phyloP scores from a whole-genome alignment of 2,888 invertebrate genomes.

The Subacronicta megacephala region DNA sequence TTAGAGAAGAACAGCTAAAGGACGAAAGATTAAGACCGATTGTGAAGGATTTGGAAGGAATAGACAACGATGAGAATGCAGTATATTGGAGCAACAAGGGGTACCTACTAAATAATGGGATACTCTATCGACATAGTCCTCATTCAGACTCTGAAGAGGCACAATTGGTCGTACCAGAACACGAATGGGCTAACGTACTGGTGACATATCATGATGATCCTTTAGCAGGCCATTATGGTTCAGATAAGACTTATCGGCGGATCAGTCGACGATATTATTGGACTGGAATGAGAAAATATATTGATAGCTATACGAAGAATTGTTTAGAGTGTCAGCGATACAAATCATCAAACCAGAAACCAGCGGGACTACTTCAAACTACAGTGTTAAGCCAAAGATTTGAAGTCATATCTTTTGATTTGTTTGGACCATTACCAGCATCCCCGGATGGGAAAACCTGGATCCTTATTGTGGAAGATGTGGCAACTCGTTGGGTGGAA shows the following conservation, averaged over 20 bases:
- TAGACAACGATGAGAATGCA: background rate
- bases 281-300: slow-evolving; percentile 34
- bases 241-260: slow-evolving; percentile 29
- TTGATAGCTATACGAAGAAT: slow-evolving; percentile 45
- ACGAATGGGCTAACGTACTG: slow-evolving; percentile 16
- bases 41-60: background rate
- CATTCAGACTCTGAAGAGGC: slow-evolving; percentile 9
- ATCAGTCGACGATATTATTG: slow-evolving; percentile 47
- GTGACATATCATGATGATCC: slow-evolving; percentile 3
- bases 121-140: slow-evolving; percentile 8
- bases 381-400: slow-evolving; percentile 36
- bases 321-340: slow-evolving; percentile 63
- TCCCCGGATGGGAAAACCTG: slow-evolving; percentile 27
- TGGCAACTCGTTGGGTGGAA: slow-evolving; percentile 53
- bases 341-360: slow-evolving; percentile 61
- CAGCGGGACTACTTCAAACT: slow-evolving; percentile 59
- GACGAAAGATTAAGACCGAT: background rate
- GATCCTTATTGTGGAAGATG: slow-evolving; percentile 53
- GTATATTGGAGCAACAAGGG: slow-evolving; percentile 13
- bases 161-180: slow-evolving; percentile 20
- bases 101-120: slow-evolving; percentile 11
- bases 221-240: slow-evolving; percentile 1
- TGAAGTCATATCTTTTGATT: slow-evolving; percentile 49
- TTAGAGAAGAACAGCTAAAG: slow-evolving; percentile 10
- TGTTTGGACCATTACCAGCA: background rate